These are phyloP conservation scores for Vidua macroura DNA, from an alignment of 2,113 vertebrate species.

Conservation along the genomic window DNA sequence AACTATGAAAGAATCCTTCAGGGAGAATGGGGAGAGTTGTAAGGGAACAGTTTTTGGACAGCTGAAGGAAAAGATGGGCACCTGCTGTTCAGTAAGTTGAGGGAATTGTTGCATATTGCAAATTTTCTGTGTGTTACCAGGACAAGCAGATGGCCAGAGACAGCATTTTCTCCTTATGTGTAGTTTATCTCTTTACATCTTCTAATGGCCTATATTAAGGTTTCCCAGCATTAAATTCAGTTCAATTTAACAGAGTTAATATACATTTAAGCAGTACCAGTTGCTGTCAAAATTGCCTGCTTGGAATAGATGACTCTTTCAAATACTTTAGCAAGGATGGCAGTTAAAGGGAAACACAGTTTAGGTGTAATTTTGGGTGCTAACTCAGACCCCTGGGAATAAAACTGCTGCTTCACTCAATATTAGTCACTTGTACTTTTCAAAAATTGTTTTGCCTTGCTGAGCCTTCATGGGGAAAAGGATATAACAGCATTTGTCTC, in stretches of 20 bases:
- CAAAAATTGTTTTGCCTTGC: not conserved
- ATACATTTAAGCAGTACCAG: not conserved
- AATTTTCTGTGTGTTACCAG: slow-evolving; percentile 27
- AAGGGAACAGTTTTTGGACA: slow-evolving; percentile 38
- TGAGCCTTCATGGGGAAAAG: not conserved
- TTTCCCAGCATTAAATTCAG: slow-evolving; percentile 10
- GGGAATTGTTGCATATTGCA: slow-evolving; percentile 57
- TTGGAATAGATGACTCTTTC: not conserved
- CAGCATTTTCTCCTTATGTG: slow-evolving; percentile 33
- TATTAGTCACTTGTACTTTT: not conserved
- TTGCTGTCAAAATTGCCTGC: not conserved
- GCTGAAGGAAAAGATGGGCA: slow-evolving; percentile 60
- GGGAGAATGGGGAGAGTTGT: not conserved
- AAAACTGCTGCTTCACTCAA: not conserved
- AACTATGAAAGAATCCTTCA: slow-evolving; percentile 3
- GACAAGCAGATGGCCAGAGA: slow-evolving; percentile 66
- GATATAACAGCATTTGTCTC: not conserved
- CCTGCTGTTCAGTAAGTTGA: slow-evolving; percentile 62
- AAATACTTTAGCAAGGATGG: not conserved
- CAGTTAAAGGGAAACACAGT: not conserved
- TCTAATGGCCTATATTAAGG: slow-evolving; percentile 42
- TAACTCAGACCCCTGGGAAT: not conserved
- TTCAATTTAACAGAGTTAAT: slow-evolving; percentile 33
- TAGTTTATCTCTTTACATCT: slow-evolving; percentile 43
- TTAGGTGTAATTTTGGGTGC: not conserved